Base-by-base conservation (phyloP, 1,140 invertebrate genomes). In the Drosophila nasuta region DNA sequence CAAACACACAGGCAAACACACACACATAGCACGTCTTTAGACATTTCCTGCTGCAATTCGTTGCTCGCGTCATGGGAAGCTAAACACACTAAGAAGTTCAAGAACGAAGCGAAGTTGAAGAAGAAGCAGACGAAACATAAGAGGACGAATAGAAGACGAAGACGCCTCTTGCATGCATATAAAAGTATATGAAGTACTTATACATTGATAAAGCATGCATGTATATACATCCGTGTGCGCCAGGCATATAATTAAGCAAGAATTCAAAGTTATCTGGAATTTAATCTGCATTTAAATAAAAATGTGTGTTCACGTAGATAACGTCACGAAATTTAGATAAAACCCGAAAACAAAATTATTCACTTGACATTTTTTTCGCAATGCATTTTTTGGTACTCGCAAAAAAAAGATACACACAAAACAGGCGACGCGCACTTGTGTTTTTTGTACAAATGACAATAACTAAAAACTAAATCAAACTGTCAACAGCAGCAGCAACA, bases 1-100 rank as follows among this genome's bases (percentile, higher is more conserved):
- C 20, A 20, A 49, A 54, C 59, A 38, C 15, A 8, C n/a, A n/a
- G n/a, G n/a, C n/a, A 25, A 3, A 25, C 20, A 25, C 20, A 25
- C 58, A 56, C 59, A 38, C 15, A 10, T 8, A 45, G 41, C 7
- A 7, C 8, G 6, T 58, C 13, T 56, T 30, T 33, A 70, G 68
- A 63, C 78, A 43, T 76, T 88, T 88, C 80, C 83, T 88, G 85
- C 77, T 78, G 77, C 69, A 72, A 35, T 41, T 13, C 57, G 38
- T 38, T 38, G 51, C 10, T 45, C 41, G 60, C 83, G 83, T 88
- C 83, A 88, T 88, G 83, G 83, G 83, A 88, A 88, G 56, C 77
- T 88, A 66, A 88, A 65, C 82, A 76, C 62, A 73, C 48, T 51
- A 64, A 72, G 75, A 76, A 67, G 51, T 56, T 56, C 56, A 57